phyloP scores from a whole-genome alignment of 2,888 invertebrate species.

The Mythimna lalbum region DNA sequence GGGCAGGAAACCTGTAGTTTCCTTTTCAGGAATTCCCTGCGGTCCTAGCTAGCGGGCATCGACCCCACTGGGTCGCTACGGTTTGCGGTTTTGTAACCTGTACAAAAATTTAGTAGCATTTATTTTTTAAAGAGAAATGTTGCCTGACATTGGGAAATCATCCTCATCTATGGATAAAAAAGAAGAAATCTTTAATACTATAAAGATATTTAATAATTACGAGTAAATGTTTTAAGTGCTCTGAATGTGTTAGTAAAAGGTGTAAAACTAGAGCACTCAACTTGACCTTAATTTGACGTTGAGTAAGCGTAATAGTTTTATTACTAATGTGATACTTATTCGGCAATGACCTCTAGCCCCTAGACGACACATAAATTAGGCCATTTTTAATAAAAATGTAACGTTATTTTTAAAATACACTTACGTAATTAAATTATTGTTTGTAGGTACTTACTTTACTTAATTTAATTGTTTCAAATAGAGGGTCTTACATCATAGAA shows the following conservation, averaged over 20 bases:
- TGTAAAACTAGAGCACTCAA: slow-evolving; percentile 26
- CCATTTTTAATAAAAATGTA: slow-evolving; percentile 1
- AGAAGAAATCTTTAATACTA: no score
- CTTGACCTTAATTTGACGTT: slow-evolving; percentile 35
- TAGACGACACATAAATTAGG: slow-evolving; percentile 6
- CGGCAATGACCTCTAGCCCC: slow-evolving; percentile 25
- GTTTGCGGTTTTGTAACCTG: no score
- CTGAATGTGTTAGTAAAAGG: neutral
- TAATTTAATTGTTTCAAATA: slow-evolving; percentile 12
- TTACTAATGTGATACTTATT: slow-evolving; percentile 3
- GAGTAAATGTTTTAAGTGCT: neutral
- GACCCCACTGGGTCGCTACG: no score
- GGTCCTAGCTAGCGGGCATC: no score
- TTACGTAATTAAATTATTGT: slow-evolving; percentile 18
- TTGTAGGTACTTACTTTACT: neutral
- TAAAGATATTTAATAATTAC: no score
- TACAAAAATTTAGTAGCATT: no score
- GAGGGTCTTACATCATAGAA: neutral
- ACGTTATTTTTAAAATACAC: neutral
- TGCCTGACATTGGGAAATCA: no score
- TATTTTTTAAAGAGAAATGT: no score
- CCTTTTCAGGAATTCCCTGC: no score
- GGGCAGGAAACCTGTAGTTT: no score
- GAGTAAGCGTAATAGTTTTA: slow-evolving; percentile 27
- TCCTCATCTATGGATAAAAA: no score